Evolutionary conservation across 1,140 invertebrate species (phyloP).

Genomic region (Anastrepha ludens): DNA sequence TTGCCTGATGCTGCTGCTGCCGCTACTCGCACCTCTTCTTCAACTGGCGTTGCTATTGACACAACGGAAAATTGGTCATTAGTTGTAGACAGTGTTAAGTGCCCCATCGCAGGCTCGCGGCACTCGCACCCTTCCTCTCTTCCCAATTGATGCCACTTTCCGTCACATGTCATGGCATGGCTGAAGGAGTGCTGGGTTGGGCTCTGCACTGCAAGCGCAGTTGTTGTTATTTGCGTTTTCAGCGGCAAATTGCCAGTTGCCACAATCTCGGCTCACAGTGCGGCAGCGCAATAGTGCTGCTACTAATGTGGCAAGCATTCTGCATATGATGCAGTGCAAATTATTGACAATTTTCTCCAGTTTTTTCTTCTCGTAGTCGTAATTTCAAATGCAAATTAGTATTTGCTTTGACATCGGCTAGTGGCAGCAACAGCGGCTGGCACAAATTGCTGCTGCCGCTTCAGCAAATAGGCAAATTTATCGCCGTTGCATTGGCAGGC

Average conservation of each 20-base stretch:
- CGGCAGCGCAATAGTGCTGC: neutral
- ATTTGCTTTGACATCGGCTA: constrained; percentile 15
- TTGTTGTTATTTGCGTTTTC: neutral
- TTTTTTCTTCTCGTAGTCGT: neutral
- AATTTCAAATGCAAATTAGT: constrained; percentile 50
- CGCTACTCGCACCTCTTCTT: neutral
- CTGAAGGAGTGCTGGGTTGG: neutral
- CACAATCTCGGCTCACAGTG: neutral
- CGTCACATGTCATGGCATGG: constrained; percentile 1
- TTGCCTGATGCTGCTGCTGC: neutral
- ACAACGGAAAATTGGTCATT: constrained; percentile 55
- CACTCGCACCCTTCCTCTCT: neutral
- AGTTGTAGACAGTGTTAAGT: constrained; percentile 43
- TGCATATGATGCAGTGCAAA: neutral
- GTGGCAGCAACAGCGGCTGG: neutral
- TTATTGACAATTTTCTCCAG: neutral
- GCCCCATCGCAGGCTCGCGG: neutral
- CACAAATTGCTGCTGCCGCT: constrained; percentile 30
- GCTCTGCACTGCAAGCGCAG: neutral
- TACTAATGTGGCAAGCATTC: neutral
- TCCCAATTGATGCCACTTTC: neutral
- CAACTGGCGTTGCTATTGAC: constrained; percentile 33
- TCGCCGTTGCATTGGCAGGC: neutral
- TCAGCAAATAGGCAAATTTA: neutral
- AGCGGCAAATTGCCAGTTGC: constrained; percentile 18